Evolutionary conservation across 64 coral and sea anemone genomes (phyloP), one percentile per base, ranked within the genome.

Genomic region (Stichodactyla mertensii): DNA sequence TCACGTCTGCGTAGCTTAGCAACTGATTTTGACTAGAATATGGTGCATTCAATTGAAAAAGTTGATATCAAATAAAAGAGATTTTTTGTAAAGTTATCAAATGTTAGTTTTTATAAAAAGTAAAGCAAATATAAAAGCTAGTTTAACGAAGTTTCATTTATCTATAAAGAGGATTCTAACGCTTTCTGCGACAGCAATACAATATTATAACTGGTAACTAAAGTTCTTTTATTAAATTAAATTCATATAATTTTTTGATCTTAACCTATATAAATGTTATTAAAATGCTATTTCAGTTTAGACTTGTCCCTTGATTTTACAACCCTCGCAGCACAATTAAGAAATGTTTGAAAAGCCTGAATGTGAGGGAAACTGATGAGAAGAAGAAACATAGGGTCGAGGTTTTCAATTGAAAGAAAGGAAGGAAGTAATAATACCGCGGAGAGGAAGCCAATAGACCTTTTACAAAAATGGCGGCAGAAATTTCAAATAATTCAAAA

Each of bases 101-200:
- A 74, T 74, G 27, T 27, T 74, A 74, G 69, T 74, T 74, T 74
- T 74, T 74, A 74, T 74, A 74, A 74, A 74, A 31, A 27, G 69
- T 74, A 27, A 74, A 74, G 12, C 20, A 74, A 36, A 74, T 58
- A 9, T 14, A 74, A 12, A 74, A 23, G 69, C 7, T 27, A 27
- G 10, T 74, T 74, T 74, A 74, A n/a, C 69, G 27, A 13, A 74
- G 27, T 74, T 22, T 74, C 24, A 74, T 10, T 10, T 74, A 74
- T 27, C 64, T 74, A 23, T 22, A 31, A 26, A 10, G 69, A 74
- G 36, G 36, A 45, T 45, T 45, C 1, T 45, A 4, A 45, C 36
- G 36, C 36, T 45, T 45, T 45, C 36, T 2, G 36, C 36, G 36
- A 45, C 36, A 45, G 3, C 36, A 45, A 45, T 45, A 45, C 11